Evolutionary conservation across 64 coral and sea anemone species (phyloP).

Genomic region (Orbicella faveolata): DNA sequence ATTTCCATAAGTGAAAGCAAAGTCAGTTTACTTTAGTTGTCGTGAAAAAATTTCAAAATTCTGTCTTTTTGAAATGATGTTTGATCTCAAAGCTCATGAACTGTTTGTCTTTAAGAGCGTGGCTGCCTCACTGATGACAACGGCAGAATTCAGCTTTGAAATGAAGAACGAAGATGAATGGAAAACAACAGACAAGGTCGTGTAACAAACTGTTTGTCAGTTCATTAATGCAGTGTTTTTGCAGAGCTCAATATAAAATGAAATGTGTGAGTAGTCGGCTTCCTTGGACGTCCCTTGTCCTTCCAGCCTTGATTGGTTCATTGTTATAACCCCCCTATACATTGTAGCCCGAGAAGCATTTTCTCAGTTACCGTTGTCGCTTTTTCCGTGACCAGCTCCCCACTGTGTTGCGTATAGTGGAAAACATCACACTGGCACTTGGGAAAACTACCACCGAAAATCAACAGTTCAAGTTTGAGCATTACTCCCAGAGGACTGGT

Average conservation of each 20-base stretch:
- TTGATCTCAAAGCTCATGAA: neutral
- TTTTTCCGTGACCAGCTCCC: neutral
- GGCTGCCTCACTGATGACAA: neutral
- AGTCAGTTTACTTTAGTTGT: no score
- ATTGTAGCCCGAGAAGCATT: neutral
- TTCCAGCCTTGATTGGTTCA: no score
- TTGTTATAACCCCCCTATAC: no score
- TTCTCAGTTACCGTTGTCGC: neutral
- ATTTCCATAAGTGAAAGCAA: no score
- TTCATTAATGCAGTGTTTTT: no score
- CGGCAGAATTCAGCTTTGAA: neutral
- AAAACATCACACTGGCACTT: neutral
- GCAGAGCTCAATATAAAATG: no score
- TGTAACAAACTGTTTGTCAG: neutral
- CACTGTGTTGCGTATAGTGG: neutral
- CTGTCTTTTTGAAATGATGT: neutral
- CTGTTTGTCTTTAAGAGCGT: neutral
- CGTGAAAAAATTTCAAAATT: no score
- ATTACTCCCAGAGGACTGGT: constrained; percentile 12
- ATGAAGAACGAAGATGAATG: neutral
- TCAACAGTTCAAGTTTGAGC: neutral
- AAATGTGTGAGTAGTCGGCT: no score
- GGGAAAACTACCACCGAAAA: neutral
- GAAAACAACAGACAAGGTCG: neutral
- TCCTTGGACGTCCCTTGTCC: no score